Conservation (phyloP, 1,140 invertebrate species). For the Halesus radiatus region DNA sequence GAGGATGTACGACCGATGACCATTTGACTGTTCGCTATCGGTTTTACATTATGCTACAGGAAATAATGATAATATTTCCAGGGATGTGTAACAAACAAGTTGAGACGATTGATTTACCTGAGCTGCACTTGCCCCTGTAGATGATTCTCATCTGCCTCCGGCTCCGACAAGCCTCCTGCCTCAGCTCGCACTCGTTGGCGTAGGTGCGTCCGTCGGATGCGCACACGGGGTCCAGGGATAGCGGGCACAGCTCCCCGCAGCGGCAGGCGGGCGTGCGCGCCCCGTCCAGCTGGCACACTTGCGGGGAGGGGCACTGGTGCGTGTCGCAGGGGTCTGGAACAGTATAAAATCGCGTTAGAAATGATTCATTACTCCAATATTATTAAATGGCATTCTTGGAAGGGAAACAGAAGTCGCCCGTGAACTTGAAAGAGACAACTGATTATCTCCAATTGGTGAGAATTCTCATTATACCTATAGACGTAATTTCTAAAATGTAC, state of each 20-base stretch:
- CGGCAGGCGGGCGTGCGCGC: constrained; percentile 82
- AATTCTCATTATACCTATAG: too few species aligned
- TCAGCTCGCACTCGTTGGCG: constrained; percentile 84
- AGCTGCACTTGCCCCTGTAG: constrained; percentile 84
- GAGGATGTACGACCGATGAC: too few species aligned
- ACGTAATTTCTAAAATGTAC: too few species aligned
- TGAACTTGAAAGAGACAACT: too few species aligned
- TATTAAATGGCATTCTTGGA: neutral
- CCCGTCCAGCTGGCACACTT: constrained; percentile 86
- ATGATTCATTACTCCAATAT: neutral
- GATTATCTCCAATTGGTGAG: too few species aligned
- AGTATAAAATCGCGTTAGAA: neutral
- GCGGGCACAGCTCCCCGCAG: constrained; percentile 82
- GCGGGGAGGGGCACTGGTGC: constrained; percentile 80
- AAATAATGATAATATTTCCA: too few species aligned
- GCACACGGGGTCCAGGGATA: constrained; percentile 81
- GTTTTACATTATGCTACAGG: too few species aligned
- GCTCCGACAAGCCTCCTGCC: constrained; percentile 80
- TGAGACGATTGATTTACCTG: constrained; percentile 71
- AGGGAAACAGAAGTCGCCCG: too few species aligned
- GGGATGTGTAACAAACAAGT: too few species aligned
- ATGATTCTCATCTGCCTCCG: constrained; percentile 81
- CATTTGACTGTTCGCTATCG: too few species aligned
- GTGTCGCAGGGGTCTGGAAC: constrained; percentile 86
- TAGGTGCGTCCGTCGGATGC: constrained; percentile 90